Conservation (phyloP, 2,113 vertebrate species). For the Hemicordylus capensis region DNA sequence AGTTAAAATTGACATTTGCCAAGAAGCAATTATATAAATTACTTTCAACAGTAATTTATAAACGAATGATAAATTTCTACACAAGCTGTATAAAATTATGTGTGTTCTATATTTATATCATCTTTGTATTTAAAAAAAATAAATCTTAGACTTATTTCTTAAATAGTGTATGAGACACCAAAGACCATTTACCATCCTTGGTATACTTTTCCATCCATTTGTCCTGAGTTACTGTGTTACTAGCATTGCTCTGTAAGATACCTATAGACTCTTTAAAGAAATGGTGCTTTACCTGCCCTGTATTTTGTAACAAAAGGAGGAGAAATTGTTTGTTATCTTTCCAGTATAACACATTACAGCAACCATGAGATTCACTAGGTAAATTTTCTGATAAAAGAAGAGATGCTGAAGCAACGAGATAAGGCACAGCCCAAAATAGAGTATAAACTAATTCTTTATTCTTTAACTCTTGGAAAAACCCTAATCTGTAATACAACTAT, state of each 20-base stretch:
- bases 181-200: background rate
- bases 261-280: accelerated
- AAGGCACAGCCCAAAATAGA: slow-evolving; percentile 21
- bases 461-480: slow-evolving; percentile 58
- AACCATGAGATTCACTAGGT: slow-evolving; percentile 36
- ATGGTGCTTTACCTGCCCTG: background rate
- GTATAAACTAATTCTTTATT: slow-evolving; percentile 63
- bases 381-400: background rate
- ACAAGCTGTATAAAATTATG: no score
- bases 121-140: no score
- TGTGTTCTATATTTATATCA: no score
- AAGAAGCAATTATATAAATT: no score
- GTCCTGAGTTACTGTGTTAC: background rate
- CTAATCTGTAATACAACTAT: slow-evolving; percentile 41
- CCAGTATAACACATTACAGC: background rate
- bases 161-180: background rate
- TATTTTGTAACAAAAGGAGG: background rate
- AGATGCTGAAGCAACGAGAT: slow-evolving; percentile 24
- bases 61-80: no score
- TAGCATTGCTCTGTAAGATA: background rate
- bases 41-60: no score
- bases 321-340: slow-evolving; percentile 15
- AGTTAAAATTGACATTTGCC: no score
- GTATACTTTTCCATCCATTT: slow-evolving; percentile 10
- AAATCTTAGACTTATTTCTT: no score